Conservation (phyloP, 2,113 vertebrate species). For the Mus spicilegus region DNA sequence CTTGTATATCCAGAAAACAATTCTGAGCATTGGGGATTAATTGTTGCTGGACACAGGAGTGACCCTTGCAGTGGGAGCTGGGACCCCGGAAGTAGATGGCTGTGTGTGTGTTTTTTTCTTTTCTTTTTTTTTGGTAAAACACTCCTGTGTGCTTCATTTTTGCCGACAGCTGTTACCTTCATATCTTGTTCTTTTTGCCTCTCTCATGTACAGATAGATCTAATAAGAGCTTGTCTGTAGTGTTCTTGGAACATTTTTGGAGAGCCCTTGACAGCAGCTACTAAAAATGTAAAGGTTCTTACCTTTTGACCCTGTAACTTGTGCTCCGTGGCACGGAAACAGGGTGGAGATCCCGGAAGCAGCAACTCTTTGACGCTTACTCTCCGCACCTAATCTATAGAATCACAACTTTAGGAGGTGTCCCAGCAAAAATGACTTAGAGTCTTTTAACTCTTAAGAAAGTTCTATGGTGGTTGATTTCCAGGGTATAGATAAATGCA, state of each 20-base stretch:
- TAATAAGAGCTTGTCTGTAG: conserved; percentile 29
- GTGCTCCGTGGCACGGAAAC: neutral
- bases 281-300: conserved; percentile 32
- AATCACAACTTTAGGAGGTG: neutral
- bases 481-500: neutral
- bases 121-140: neutral
- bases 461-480: neutral
- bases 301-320: conserved; percentile 22
- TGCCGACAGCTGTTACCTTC: neutral
- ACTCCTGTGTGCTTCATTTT: neutral
- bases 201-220: neutral
- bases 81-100: neutral
- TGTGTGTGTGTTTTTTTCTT: neutral
- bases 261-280: conserved; percentile 14
- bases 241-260: neutral
- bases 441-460: neutral
- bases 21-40: neutral
- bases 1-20: neutral
- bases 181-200: neutral
- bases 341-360: neutral
- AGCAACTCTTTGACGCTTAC: neutral
- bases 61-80: neutral
- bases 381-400: neutral
- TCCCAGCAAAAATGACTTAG: neutral
- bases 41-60: neutral